Percentiles rank a stretch among this genome's conserved stretches.
Evolutionary conservation across 35 echinoderm and acorn worm genomes (phyloP).

Genomic region (Anneissia japonica): DNA sequence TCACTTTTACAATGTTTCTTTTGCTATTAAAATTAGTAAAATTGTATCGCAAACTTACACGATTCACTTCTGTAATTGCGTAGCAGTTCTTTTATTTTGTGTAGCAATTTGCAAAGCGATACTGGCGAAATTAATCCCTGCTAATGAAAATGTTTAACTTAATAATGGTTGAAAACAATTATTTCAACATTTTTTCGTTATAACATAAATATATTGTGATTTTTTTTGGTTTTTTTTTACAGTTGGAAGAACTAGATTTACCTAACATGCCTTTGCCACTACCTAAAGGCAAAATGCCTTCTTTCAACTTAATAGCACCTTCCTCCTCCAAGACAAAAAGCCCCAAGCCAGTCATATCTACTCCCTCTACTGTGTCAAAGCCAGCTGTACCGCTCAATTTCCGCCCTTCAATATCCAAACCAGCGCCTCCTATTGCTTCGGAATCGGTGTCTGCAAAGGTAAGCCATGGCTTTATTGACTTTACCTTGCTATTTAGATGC

Average conservation of each 20-base stretch:
- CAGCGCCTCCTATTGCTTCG: neutral
- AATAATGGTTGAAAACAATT: no score
- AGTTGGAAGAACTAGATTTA: conserved; percentile 72
- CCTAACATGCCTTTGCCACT: conserved; percentile 61
- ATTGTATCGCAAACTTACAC: no score
- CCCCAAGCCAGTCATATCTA: neutral
- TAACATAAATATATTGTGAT: no score
- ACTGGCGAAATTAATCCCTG: no score
- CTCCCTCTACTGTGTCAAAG: conserved; percentile 14
- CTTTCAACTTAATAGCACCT: conserved; percentile 55
- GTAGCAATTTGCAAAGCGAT: no score
- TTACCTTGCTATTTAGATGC: no score
- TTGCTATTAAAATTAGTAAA: no score
- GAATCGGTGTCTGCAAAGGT: conserved; percentile 27
- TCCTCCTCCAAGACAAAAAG: neutral
- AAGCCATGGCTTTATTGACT: neutral
- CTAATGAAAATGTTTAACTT: no score
- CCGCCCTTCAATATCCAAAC: conserved; percentile 7
- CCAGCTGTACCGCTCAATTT: conserved; percentile 1
- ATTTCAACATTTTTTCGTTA: no score
- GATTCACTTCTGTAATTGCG: no score
- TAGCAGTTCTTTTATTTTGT: no score
- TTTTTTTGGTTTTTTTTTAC: neutral
- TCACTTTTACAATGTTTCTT: no score
- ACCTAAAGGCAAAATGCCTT: conserved; percentile 31